Percentiles rank a stretch among this genome's conserved stretches.
These are phyloP conservation scores for Lasioglossum baleicum DNA, from an alignment of 1,140 invertebrate genomes.

Conservation along the genomic window DNA sequence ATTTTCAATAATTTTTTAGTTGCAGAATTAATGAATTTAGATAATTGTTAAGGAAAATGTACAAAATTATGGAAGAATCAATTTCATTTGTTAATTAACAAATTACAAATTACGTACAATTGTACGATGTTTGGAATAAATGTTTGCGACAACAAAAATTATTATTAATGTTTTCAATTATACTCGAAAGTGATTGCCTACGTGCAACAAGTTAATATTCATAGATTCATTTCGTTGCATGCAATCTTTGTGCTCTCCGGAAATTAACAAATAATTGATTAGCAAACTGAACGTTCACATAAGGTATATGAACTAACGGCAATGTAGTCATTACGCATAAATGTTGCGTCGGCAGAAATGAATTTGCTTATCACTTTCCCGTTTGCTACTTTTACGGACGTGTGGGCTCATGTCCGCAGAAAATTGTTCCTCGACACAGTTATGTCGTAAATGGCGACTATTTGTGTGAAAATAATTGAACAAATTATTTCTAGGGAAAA, in stretches of 20 bases:
- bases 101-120: no score
- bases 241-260: neutral
- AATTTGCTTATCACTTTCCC: constrained; percentile 17
- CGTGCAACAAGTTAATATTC: neutral
- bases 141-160: no score
- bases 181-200: no score
- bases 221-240: neutral
- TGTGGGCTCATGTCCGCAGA: constrained; percentile 10
- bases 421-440: constrained; percentile 4
- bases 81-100: no score
- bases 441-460: neutral
- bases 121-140: no score
- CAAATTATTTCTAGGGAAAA: neutral
- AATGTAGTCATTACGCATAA: neutral
- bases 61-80: no score
- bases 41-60: no score
- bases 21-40: no score
- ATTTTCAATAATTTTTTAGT: no score
- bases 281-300: neutral
- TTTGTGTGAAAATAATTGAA: neutral
- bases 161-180: no score
- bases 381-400: constrained; percentile 5
- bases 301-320: neutral
- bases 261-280: neutral
- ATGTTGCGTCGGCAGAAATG: neutral